Conservation (phyloP, 1,140 invertebrate genomes). For the Drosophila mauritiana region DNA sequence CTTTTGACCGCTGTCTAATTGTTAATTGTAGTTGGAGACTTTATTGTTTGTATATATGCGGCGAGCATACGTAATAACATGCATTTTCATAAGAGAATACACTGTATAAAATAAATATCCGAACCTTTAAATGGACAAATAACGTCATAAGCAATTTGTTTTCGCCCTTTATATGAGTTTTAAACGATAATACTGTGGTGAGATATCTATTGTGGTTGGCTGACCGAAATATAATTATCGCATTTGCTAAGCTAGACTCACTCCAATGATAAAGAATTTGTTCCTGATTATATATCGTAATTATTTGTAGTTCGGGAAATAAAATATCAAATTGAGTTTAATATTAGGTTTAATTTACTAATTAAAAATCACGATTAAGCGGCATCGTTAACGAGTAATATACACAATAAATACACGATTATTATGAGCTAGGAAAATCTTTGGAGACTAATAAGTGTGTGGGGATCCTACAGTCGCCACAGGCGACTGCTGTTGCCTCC, state of each 20-base stretch:
- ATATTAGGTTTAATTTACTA: constrained; percentile 41
- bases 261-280: too few species aligned
- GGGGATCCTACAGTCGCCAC: constrained; percentile 60
- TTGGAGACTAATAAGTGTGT: constrained; percentile 20
- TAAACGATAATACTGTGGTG: background rate
- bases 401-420: constrained; percentile 56
- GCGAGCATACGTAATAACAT: constrained; percentile 14
- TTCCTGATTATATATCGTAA: too few species aligned
- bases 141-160: background rate
- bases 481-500: constrained; percentile 84
- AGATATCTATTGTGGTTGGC: background rate
- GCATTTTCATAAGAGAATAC: constrained; percentile 1
- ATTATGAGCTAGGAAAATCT: constrained; percentile 41
- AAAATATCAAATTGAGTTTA: background rate
- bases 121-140: background rate
- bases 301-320: background rate
- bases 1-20: constrained; percentile 31
- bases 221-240: background rate
- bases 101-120: constrained; percentile 4
- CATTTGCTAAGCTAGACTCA: too few species aligned
- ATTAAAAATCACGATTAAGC: constrained; percentile 39
- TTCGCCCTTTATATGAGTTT: background rate
- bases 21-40: constrained; percentile 6
- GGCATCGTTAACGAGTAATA: constrained; percentile 46
- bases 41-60: constrained; percentile 10